Evolutionary conservation across 2,797 vertebrate species (phyloP), one percentile per base, ranked within the genome.

Genomic region (Natrix natrix): DNA sequence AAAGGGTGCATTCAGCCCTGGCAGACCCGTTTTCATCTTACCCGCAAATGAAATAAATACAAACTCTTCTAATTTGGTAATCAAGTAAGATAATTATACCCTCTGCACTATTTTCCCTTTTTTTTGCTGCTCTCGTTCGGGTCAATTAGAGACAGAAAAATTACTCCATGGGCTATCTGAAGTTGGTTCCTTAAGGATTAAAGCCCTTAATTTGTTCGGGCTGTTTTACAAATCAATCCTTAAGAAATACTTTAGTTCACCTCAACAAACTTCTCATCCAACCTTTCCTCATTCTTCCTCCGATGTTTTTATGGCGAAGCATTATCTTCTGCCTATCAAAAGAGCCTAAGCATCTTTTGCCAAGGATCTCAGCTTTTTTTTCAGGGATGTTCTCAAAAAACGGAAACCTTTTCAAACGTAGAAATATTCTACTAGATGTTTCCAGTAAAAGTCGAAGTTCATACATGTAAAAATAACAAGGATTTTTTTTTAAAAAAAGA

Each of bases 121-220:
- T 96, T 97, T 96, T 96, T 95, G 92, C 95, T 96, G 96, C 95
- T 96, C 96, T 96, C 93, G 96, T 95, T 97, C 95, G 63, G 94
- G 92, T 96, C 96, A 97, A 97, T 96, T 96, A 96, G 95, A 97
- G 96, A 95, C 0, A 92, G 97, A 95, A 96, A 97, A 97, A 97
- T 97, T 96, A 97, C 97, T 96, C 97, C 96, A 96, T 90, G 0
- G 97, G 95, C 96, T 97, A 96, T 94, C 95, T 94, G 95, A 97
- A 97, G 96, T 97, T 97, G 97, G 96, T 97, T 17, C 61, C 96
- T 97, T 95, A 96, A 96, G 98, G 98, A 98, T 98, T 97, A 97
- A 97, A 97, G 94, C 93, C 92, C 95, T 98, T 98, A 97, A 98
- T 98, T 97, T 97, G 97, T 97, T 97, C 96, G 54, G 96, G 97